A percentile compares a stretch with the other conserved stretches of the same genome.
phyloP scores from a whole-genome alignment of 2,797 vertebrate genomes.

The Brotogeris chrysoptera region DNA sequence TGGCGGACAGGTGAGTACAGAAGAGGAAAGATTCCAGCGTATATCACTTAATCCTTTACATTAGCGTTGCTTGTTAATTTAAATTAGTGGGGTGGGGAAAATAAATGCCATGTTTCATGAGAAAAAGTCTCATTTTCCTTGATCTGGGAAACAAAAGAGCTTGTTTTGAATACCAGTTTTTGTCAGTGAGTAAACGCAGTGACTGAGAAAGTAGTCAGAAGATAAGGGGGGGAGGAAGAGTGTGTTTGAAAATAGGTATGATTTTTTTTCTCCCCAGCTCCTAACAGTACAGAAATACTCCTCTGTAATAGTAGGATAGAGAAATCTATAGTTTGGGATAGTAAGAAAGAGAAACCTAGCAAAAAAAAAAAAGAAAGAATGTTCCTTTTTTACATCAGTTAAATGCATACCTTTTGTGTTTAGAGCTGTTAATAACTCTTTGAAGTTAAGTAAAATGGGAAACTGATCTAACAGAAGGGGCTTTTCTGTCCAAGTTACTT shows the following conservation, averaged over 20 bases:
- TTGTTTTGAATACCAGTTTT: background rate
- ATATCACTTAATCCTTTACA: background rate
- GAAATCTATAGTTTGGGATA: background rate
- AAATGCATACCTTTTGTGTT: background rate
- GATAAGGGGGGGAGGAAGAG: rapidly evolving
- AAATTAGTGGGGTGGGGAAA: background rate
- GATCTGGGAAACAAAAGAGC: background rate
- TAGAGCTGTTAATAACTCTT: background rate
- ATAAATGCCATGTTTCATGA: background rate
- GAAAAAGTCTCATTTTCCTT: background rate
- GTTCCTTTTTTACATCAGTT: background rate
- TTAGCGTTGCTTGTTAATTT: background rate
- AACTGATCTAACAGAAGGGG: background rate
- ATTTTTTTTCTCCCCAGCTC: background rate
- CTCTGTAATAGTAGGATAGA: background rate
- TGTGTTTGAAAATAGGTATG: background rate
- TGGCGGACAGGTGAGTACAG: slow-evolving; percentile 50
- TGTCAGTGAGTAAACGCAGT: background rate
- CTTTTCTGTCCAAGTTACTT: background rate
- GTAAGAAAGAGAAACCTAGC: background rate
- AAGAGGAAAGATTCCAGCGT: background rate
- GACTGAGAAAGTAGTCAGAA: background rate
- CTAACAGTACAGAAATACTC: background rate
- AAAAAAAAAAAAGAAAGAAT: background rate
- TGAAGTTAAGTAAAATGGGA: background rate